Base-by-base conservation (phyloP, 2,797 vertebrate species). In the Bovichtus variegatus region DNA sequence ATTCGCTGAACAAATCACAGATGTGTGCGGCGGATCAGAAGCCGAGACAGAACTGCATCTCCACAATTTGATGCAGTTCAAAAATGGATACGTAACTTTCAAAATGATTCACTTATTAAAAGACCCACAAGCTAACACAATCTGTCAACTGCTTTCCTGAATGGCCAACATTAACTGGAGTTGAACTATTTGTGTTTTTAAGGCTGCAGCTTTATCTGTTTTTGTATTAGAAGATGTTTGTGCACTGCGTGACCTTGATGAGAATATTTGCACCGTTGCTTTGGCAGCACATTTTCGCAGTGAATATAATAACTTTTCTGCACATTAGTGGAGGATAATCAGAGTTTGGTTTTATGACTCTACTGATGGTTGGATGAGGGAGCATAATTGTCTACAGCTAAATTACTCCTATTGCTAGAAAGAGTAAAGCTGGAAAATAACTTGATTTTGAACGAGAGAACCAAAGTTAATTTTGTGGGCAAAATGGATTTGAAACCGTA, bases 301-400 rank as follows among this genome's bases (percentile, higher is more conserved):
- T 18, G 29, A 21, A 49, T 49, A 71, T 58, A 71, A 55, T 58
- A 86, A 80, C 76, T 1, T 78, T 80, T 85, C 57, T 61, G 40
- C 40, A 78, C 72, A 71, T 70, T 47, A 81, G 68, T n/a, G 1
- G 44, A 53, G 53, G 60, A 19, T 73, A 65, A 73, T 88, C 53
- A 79, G 70, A 40, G 79, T 34, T 85, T 76, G 78, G 58, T 41
- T 86, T 76, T 74, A 82, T 70, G 68, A 71, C 74, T 81, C 68
- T 36, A 38, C 40, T 71, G 76, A 79, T 73, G 44, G 67, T 60
- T 47, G 18, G 31, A 80, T 3, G 29, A 71, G 40, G 60, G 43
- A 76, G n/a, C 29, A 21, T 34, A 59, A 83, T 51, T 62, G 76
- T 49, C 73, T n/a, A n/a, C 19, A 51, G 55, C 21, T 68, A 46